Conservation (phyloP, 2,797 vertebrate species). For the Liparis tanakae region DNA sequence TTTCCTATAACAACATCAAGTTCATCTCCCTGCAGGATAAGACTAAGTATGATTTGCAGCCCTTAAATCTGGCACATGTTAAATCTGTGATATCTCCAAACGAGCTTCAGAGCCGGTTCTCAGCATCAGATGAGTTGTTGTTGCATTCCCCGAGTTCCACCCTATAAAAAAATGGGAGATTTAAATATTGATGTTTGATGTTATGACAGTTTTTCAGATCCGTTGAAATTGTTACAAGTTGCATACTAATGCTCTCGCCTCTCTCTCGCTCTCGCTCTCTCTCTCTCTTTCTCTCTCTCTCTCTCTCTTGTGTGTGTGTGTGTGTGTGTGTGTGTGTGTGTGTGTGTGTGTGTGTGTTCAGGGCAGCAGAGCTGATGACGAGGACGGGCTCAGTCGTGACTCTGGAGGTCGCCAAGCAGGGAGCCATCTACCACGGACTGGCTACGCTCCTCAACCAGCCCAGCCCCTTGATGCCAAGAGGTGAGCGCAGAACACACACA, state of each 20-base stretch:
- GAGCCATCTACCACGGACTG: slow-evolving; percentile 97
- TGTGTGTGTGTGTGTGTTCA: slow-evolving; percentile 56
- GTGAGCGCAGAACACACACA: slow-evolving; percentile 73
- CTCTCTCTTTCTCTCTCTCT: neutral
- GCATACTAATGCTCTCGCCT: neutral
- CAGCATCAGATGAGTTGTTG: neutral
- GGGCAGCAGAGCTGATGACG: slow-evolving; percentile 98
- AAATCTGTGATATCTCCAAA: slow-evolving; percentile 13
- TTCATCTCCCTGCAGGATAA: neutral
- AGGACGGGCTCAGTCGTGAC: slow-evolving; percentile 97
- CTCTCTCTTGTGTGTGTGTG: too few relatives aligned
- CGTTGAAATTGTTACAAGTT: too few relatives aligned
- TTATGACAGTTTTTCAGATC: too few relatives aligned
- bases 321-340: neutral
- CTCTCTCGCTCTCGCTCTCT: neutral
- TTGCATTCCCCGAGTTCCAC: slow-evolving; percentile 35
- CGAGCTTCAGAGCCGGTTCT: slow-evolving; percentile 1
- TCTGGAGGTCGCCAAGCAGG: slow-evolving; percentile 97
- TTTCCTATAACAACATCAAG: neutral
- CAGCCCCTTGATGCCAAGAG: slow-evolving; percentile 95
- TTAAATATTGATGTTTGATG: too few relatives aligned
- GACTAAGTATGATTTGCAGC: neutral
- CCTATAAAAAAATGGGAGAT: too few relatives aligned
- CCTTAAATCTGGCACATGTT: neutral
- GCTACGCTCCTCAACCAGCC: slow-evolving; percentile 98